Base-by-base conservation (phyloP, 1,140 invertebrate genomes). In the Drosophila pallidifrons region DNA sequence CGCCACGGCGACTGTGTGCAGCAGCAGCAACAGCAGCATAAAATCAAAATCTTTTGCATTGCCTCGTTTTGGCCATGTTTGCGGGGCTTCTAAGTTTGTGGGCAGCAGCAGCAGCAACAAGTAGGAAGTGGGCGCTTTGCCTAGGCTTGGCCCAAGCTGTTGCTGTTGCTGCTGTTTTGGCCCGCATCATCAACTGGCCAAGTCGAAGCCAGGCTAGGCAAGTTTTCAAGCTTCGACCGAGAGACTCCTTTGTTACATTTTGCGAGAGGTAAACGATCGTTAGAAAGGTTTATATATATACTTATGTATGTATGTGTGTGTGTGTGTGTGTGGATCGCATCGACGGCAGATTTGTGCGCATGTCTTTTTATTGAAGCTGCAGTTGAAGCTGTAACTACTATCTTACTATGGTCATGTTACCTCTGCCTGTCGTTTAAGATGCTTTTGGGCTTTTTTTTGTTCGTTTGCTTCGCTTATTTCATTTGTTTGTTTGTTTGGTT, bases 161-260 rank as follows among this genome's bases (percentile, higher is more conserved):
- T 35, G 59, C 0, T 32, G 30, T 38, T 75, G 20, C 20, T 25
- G 20, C 20, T 25, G 20, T 25, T 25, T 25, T 82, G 65, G 81
- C 72, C 72, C 72, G 66, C 69, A 72, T 72, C 69, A 71, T 65
- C 69, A 65, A 66, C 69, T 8, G 61, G 45, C 61, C 60, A 49
- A n/a, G 35, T 46, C 15, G 32, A 28, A 32, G 57, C 49, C 55
- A 61, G 77, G 77, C 79, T 65, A 70, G 82, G 66, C 82, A 79
- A 79, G 59, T 87, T 87, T 79, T 69, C 46, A 58, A 49, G 30
- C 75, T 51, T 25, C 20, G 20, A 25, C 20, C 20, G 20, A 25
- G 82, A 85, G 87, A 90, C 86, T 90, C 81, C 86, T 89, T 89
- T 89, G 85, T 89, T 89, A 89, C 85, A 90, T 90, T 89, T 89